A percentile compares a stretch with the other conserved stretches of the same genome.
Evolutionary conservation across 2,888 invertebrate species (phyloP).

Genomic region (Lochmaea crataegi): DNA sequence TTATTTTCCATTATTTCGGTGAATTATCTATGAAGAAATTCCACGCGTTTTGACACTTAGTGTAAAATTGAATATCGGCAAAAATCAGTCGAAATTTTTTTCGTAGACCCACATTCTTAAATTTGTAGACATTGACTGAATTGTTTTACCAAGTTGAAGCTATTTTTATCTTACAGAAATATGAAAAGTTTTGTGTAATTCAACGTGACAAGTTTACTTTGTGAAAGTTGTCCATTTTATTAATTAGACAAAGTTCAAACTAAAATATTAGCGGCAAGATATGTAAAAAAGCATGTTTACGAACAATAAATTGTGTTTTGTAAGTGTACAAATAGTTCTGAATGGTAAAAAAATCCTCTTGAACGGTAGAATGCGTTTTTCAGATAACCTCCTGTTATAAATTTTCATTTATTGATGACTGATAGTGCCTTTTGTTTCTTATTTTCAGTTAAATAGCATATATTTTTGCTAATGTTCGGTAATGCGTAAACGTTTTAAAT

Average conservation of each 20-base stretch:
- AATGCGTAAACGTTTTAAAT: neutral
- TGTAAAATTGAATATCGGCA: neutral
- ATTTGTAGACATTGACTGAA: constrained; percentile 22
- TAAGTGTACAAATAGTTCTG: constrained; percentile 7
- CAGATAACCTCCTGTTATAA: constrained; percentile 13
- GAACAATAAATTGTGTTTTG: neutral
- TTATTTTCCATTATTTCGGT: too few species aligned
- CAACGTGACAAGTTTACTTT: too few species aligned
- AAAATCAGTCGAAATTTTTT: neutral
- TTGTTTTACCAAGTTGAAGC: constrained; percentile 11
- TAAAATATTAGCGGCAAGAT: too few species aligned
- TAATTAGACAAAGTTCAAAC: too few species aligned
- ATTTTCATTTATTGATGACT: constrained; percentile 31
- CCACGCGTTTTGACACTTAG: too few species aligned
- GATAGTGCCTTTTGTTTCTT: constrained; percentile 34
- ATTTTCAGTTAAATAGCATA: neutral
- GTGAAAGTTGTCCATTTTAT: too few species aligned
- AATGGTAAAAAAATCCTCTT: neutral
- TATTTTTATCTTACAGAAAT: neutral
- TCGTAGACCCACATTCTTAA: constrained; percentile 3
- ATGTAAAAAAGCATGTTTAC: neutral
- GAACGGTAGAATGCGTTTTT: constrained; percentile 18
- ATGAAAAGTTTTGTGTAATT: too few species aligned
- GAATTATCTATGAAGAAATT: too few species aligned
- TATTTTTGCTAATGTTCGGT: neutral